These are phyloP conservation scores for Pseudopodoces humilis DNA, from an alignment of 2,113 vertebrate species.

Conservation along the genomic window DNA sequence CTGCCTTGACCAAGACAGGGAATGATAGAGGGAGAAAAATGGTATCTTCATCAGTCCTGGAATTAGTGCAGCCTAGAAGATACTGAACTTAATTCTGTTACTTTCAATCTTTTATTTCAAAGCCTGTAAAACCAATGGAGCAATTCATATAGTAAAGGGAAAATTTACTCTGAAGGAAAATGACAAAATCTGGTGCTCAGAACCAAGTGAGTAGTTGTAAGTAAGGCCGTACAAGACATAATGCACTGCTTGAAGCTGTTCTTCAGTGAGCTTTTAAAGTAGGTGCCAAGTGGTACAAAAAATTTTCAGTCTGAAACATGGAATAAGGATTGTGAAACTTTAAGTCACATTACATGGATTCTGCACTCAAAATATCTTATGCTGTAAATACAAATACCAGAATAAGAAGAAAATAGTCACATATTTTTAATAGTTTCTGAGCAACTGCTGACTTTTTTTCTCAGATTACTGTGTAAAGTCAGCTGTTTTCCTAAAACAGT, in stretches of 20 bases:
- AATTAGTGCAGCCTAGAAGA: background rate
- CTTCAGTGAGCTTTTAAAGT: background rate
- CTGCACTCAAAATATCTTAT: background rate
- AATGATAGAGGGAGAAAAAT: background rate
- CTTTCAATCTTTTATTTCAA: background rate
- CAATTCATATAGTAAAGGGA: background rate
- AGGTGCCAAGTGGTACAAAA: background rate
- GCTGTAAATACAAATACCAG: background rate
- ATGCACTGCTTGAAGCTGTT: background rate
- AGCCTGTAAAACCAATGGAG: background rate
- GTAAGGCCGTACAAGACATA: background rate
- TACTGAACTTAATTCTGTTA: background rate
- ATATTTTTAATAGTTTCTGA: background rate
- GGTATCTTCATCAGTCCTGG: background rate
- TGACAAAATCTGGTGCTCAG: background rate
- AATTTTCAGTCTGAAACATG: background rate
- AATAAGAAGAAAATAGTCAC: background rate
- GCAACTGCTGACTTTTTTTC: background rate
- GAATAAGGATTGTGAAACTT: background rate
- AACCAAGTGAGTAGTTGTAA: background rate
- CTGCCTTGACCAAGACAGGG: background rate
- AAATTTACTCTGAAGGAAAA: background rate
- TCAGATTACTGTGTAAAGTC: background rate
- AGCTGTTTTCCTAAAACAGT: background rate
- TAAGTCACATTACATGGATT: background rate